These are phyloP conservation scores for Acropora tenuis DNA, from an alignment of 64 coral and sea anemone species.

Conservation along the genomic window DNA sequence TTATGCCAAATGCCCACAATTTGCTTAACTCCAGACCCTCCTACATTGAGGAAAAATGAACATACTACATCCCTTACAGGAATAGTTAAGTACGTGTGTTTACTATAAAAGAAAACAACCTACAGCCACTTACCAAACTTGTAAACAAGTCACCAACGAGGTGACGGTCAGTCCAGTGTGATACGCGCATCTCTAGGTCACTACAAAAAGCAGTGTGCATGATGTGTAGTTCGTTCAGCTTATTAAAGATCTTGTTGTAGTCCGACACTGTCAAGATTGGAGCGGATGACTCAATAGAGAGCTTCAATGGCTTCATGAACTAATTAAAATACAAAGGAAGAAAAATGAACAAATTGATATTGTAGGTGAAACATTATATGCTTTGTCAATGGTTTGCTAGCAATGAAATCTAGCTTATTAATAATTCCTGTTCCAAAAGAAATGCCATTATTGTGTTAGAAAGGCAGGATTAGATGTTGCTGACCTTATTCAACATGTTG, in stretches of 20 bases:
- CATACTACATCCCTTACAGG: too few relatives aligned
- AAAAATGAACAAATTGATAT: background rate
- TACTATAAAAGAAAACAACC: too few relatives aligned
- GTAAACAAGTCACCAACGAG: slow-evolving; percentile 92
- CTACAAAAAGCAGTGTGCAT: slow-evolving; percentile 86
- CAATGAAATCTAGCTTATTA: too few relatives aligned
- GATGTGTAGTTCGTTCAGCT: slow-evolving; percentile 81
- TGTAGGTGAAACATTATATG: too few relatives aligned
- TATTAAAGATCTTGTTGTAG: slow-evolving; percentile 93
- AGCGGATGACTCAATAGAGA: slow-evolving; percentile 69
- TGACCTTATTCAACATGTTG: slow-evolving; percentile 66
- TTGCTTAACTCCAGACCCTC: too few relatives aligned
- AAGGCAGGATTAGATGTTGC: background rate
- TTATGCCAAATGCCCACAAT: too few relatives aligned
- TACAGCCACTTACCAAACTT: slow-evolving; percentile 70
- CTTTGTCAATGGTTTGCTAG: too few relatives aligned
- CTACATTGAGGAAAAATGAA: too few relatives aligned
- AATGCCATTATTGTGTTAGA: too few relatives aligned
- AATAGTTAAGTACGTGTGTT: too few relatives aligned
- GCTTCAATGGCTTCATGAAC: slow-evolving; percentile 85
- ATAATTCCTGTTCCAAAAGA: too few relatives aligned
- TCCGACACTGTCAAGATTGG: slow-evolving; percentile 80
- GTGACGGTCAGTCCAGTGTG: slow-evolving; percentile 79
- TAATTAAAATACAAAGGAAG: slow-evolving; percentile 32
- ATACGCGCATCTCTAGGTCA: slow-evolving; percentile 80